Conservation (phyloP, 2,888 invertebrate species). For the Colletes collaris region DNA sequence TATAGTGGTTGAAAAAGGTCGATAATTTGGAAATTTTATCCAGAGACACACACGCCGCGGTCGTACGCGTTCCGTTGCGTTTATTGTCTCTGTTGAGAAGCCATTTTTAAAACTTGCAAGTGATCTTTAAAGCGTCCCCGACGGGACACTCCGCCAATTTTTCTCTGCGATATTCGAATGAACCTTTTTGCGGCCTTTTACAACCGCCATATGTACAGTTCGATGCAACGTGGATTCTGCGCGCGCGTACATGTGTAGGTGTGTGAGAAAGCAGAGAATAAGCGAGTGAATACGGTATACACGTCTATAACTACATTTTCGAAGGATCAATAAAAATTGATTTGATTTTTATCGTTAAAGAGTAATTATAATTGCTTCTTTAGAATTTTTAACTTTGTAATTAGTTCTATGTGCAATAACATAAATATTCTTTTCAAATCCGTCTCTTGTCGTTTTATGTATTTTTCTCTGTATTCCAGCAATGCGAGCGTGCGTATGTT, state of each 20-base stretch:
- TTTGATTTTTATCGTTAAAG: too few relatives aligned
- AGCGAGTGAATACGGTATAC: too few relatives aligned
- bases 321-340: conserved; percentile 2
- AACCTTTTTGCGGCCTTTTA: neutral
- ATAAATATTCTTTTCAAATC: neutral
- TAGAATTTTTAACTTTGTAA: neutral
- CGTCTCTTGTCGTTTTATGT: neutral
- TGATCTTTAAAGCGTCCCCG: neutral
- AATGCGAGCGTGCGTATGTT: neutral
- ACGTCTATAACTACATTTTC: neutral
- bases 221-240: too few relatives aligned
- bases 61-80: neutral
- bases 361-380: too few relatives aligned
- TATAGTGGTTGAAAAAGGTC: too few relatives aligned
- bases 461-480: neutral
- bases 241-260: too few relatives aligned
- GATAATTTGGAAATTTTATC: too few relatives aligned
- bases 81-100: neutral
- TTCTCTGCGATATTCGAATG: neutral
- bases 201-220: too few relatives aligned
- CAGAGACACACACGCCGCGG: too few relatives aligned
- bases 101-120: neutral
- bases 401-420: neutral
- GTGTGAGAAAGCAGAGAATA: too few relatives aligned
- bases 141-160: neutral